phyloP scores from a whole-genome alignment of 2,888 invertebrate genomes.

The Cephus sareptanus region DNA sequence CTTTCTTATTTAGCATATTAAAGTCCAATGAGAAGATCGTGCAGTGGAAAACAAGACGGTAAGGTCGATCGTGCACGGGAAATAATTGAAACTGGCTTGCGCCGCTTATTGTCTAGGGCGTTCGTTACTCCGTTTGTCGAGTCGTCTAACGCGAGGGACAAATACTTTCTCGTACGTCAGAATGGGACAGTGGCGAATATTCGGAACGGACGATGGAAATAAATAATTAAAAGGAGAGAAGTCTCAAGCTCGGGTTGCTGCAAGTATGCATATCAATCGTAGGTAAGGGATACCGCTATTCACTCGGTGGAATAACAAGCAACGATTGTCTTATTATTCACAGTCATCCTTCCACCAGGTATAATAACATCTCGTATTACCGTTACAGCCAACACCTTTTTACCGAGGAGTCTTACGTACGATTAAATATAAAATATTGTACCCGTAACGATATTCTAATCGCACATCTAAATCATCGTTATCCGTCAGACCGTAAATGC shows the following conservation, averaged over 20 bases:
- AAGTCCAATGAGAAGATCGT: neutral
- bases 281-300: conserved; percentile 38
- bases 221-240: too few species aligned
- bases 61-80: neutral
- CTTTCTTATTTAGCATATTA: neutral
- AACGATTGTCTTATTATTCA: conserved; percentile 30
- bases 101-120: neutral
- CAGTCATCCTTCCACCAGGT: conserved; percentile 8
- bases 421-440: neutral
- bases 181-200: too few species aligned
- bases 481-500: neutral
- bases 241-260: neutral
- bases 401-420: neutral
- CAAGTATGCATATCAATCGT: conserved; percentile 40
- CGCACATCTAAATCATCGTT: neutral
- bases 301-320: conserved; percentile 16
- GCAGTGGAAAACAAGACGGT: neutral
- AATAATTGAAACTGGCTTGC: neutral
- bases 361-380: neutral
- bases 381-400: neutral
- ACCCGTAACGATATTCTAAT: neutral
- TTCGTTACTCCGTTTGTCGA: neutral
- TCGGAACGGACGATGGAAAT: neutral
- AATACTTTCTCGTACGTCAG: neutral
- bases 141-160: neutral